A percentile compares a stretch with the other conserved stretches of the same genome.
phyloP scores from a whole-genome alignment of 2,797 vertebrate genomes.

The Monodelphis domestica region DNA sequence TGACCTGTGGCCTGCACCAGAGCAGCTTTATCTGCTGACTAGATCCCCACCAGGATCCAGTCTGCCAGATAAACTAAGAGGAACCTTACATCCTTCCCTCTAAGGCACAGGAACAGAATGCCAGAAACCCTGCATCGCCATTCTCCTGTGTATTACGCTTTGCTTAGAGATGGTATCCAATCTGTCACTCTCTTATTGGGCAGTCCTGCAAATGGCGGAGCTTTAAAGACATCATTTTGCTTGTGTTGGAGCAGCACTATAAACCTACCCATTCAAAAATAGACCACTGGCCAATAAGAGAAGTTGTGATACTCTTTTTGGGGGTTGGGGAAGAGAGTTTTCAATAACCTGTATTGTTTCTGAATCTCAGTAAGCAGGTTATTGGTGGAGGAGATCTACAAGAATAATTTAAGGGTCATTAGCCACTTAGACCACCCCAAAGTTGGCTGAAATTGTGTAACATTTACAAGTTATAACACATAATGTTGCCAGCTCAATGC shows the following conservation, averaged over 20 bases:
- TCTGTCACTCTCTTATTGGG: constrained; percentile 61
- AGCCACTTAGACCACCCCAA: constrained; percentile 76
- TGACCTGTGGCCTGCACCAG: constrained; percentile 21
- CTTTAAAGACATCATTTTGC: constrained; percentile 74
- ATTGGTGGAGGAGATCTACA: constrained; percentile 57
- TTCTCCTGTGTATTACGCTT: background rate
- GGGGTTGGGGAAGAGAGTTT: background rate
- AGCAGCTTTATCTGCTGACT: constrained; percentile 35
- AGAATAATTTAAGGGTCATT: constrained; percentile 70
- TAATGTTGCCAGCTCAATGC: constrained; percentile 86
- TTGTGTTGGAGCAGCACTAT: constrained; percentile 74
- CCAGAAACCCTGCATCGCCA: constrained; percentile 55
- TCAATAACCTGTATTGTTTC: constrained; percentile 67
- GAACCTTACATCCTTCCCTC: background rate
- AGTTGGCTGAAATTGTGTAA: constrained; percentile 82
- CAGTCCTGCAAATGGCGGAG: constrained; percentile 72
- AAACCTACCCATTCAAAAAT: constrained; percentile 61
- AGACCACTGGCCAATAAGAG: constrained; percentile 63
- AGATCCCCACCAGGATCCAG: constrained; percentile 8
- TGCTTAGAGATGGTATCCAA: constrained; percentile 69
- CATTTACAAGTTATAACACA: constrained; percentile 83
- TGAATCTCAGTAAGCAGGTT: constrained; percentile 62
- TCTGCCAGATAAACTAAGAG: constrained; percentile 16
- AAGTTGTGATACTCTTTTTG: constrained; percentile 56
- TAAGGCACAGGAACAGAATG: constrained; percentile 20